Conservation (phyloP, 1,140 invertebrate genomes). For the Rhagoletis pomonella region DNA sequence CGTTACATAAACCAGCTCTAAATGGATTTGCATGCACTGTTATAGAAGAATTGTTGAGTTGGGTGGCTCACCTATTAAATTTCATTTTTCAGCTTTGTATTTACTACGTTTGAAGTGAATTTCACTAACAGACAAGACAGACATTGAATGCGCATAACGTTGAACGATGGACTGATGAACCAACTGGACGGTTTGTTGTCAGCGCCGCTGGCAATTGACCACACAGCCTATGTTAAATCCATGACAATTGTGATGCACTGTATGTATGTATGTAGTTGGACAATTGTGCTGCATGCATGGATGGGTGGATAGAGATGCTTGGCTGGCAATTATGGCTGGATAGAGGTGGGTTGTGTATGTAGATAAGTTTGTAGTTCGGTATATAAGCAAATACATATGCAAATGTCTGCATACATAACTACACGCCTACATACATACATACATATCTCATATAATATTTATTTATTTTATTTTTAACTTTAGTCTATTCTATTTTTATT, state of each 20-base stretch:
- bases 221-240: slow-evolving; percentile 13
- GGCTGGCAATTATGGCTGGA: background rate
- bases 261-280: background rate
- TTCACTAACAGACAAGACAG: background rate
- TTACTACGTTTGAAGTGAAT: background rate
- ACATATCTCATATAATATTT: background rate
- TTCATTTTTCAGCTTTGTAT: slow-evolving; percentile 11
- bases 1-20: slow-evolving; percentile 44
- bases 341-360: background rate
- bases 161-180: background rate
- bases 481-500: slow-evolving; percentile 23
- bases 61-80: slow-evolving; percentile 33
- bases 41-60: slow-evolving; percentile 28
- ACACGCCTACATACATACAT: background rate
- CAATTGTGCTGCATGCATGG: slow-evolving; percentile 11
- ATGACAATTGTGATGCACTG: background rate
- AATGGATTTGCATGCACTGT: slow-evolving; percentile 49
- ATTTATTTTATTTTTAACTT: slow-evolving; percentile 12
- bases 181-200: background rate
- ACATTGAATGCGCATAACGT: background rate
- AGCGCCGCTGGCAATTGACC: slow-evolving; percentile 7
- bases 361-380: too few species aligned
- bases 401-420: background rate
- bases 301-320: background rate
- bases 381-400: too few species aligned